These are phyloP conservation scores for Lithophane ornitopus DNA, from an alignment of 2,888 invertebrate species.

Conservation along the genomic window DNA sequence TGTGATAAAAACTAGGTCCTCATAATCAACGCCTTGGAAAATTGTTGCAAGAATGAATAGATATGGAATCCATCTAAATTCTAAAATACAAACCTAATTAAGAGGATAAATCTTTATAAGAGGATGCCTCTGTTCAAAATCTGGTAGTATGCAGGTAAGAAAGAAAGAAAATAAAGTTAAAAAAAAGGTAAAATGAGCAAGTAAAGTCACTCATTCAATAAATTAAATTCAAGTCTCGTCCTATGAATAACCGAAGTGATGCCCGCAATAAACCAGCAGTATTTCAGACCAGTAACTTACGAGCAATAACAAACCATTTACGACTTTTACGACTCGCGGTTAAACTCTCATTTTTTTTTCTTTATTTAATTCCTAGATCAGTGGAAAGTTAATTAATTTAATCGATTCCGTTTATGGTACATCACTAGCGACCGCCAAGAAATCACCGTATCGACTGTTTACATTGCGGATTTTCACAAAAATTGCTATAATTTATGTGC, in stretches of 20 bases:
- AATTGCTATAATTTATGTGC: slow-evolving; percentile 50
- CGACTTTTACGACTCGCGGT: slow-evolving; percentile 13
- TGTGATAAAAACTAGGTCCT: neutral
- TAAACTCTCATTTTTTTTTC: slow-evolving; percentile 33
- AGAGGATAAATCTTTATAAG: neutral
- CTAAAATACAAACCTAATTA: neutral
- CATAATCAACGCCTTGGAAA: neutral
- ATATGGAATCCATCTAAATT: neutral
- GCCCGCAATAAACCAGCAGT: neutral
- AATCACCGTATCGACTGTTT: slow-evolving; percentile 59
- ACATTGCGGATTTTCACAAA: slow-evolving; percentile 63
- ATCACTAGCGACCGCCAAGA: slow-evolving; percentile 76
- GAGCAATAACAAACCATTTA: slow-evolving; percentile 12
- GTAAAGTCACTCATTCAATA: neutral
- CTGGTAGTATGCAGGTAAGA: neutral
- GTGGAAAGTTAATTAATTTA: slow-evolving; percentile 86
- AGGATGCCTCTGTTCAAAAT: neutral
- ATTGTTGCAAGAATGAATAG: neutral
- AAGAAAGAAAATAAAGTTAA: too few species aligned
- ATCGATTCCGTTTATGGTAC: slow-evolving; percentile 80
- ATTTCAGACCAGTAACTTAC: slow-evolving; percentile 7
- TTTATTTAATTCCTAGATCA: slow-evolving; percentile 48
- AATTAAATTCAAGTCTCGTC: neutral
- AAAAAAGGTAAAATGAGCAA: too few species aligned
- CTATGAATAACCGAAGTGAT: neutral